Percentiles rank a stretch among this genome's conserved stretches.
Conservation (phyloP, 2,888 invertebrate genomes). For the Spicauda simplicius region DNA sequence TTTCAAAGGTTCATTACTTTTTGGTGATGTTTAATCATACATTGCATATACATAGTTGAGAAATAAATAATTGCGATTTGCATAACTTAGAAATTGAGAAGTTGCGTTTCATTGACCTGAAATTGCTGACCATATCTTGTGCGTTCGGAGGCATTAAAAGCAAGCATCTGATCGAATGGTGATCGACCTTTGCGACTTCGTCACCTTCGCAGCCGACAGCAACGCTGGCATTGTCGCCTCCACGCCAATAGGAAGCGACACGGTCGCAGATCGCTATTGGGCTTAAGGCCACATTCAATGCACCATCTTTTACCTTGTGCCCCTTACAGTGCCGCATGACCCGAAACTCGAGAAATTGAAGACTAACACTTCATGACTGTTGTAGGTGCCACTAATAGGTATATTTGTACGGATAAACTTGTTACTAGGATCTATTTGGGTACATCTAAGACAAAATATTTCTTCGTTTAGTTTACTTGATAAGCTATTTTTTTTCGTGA, state of each 20-base stretch:
- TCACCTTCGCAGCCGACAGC: conserved; percentile 75
- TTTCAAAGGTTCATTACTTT: conserved; percentile 54
- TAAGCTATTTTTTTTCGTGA: no score
- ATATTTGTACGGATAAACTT: background rate
- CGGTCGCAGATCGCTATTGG: conserved; percentile 81
- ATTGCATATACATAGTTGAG: conserved; percentile 19
- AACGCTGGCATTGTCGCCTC: conserved; percentile 78
- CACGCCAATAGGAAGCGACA: conserved; percentile 82
- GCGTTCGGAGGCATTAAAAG: conserved; percentile 26
- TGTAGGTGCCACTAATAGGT: background rate
- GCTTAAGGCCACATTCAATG: conserved; percentile 84
- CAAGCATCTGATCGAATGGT: conserved; percentile 47
- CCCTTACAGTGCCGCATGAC: conserved; percentile 77
- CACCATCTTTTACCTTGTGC: conserved; percentile 85
- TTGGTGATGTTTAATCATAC: conserved; percentile 39
- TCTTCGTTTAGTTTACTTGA: background rate
- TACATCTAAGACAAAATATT: background rate
- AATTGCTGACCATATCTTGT: conserved; percentile 20
- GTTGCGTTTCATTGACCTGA: conserved; percentile 24
- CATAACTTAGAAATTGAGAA: conserved; percentile 11
- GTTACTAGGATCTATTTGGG: background rate
- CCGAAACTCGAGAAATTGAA: conserved; percentile 57
- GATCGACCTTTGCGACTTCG: conserved; percentile 72
- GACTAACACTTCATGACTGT: conserved; percentile 5
- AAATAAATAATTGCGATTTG: conserved; percentile 6